Evolutionary conservation across 2,797 vertebrate species (phyloP).

Genomic region (Echeneis naucrates): DNA sequence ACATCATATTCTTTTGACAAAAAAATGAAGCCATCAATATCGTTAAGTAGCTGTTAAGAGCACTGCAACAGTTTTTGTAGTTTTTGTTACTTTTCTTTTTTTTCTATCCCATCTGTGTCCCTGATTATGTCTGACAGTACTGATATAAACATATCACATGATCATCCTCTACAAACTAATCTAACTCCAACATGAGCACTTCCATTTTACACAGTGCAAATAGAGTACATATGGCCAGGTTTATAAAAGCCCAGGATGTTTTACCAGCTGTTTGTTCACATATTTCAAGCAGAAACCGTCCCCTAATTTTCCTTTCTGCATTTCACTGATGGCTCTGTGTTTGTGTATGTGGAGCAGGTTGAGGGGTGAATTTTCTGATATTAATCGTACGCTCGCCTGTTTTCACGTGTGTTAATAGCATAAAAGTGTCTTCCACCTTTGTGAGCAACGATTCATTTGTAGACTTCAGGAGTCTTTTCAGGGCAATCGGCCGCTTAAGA

Average conservation of each 20-base stretch:
- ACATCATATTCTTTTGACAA: background rate
- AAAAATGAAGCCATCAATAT: background rate
- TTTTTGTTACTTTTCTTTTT: conserved; percentile 3
- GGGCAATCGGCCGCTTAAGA: conserved; percentile 59
- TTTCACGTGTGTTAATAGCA: conserved; percentile 8
- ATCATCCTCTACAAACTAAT: conserved; percentile 34
- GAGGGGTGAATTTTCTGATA: background rate
- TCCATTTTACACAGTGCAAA: background rate
- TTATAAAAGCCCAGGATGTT: conserved; percentile 15
- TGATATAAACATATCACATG: conserved; percentile 43
- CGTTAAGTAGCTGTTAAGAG: background rate
- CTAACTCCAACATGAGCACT: background rate
- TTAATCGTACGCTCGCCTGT: background rate
- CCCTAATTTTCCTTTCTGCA: conserved; percentile 8
- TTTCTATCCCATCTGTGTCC: conserved; percentile 42
- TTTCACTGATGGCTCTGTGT: conserved; percentile 9
- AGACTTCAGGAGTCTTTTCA: conserved; percentile 39
- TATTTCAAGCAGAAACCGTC: conserved; percentile 26
- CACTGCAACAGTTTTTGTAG: background rate
- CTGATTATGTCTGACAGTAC: conserved; percentile 45
- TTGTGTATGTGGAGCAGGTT: background rate
- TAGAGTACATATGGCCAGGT: conserved; percentile 38
- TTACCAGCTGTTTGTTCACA: conserved; percentile 46
- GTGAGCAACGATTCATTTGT: conserved; percentile 36
- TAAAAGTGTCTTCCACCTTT: conserved; percentile 19